phyloP scores from a whole-genome alignment of 2,113 vertebrate genomes.

The Gasterosteus nipponicus region DNA sequence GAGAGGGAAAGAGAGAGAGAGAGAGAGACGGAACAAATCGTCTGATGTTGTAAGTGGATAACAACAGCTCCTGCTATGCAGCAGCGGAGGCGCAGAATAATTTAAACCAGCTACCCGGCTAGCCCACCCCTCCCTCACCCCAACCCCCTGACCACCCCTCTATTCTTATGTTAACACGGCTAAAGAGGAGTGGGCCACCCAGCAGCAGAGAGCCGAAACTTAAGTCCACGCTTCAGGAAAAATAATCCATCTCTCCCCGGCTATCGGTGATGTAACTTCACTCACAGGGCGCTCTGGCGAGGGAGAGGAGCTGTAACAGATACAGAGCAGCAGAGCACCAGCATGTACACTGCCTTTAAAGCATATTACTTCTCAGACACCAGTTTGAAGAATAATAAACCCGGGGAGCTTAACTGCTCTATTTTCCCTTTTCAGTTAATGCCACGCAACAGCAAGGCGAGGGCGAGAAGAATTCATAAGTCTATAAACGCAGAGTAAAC shows the following conservation, averaged over 20 bases:
- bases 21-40: conserved; percentile 68
- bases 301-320: conserved; percentile 51
- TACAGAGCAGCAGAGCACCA: conserved; percentile 41
- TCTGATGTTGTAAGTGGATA: conserved; percentile 82
- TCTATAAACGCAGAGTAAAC: conserved; percentile 85
- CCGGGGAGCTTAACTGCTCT: conserved; percentile 74
- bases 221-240: conserved; percentile 78
- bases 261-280: conserved; percentile 68
- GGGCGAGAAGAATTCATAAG: conserved; percentile 76
- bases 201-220: conserved; percentile 78
- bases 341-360: conserved; percentile 74
- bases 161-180: conserved; percentile 86
- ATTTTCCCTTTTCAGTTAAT: conserved; percentile 73
- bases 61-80: conserved; percentile 81
- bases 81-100: conserved; percentile 76
- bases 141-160: conserved; percentile 59
- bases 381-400: conserved; percentile 85
- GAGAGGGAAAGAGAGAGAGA: conserved; percentile 52
- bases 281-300: conserved; percentile 47
- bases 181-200: conserved; percentile 82
- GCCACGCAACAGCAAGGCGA: conserved; percentile 70
- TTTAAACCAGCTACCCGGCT: conserved; percentile 80
- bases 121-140: conserved; percentile 36
- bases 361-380: conserved; percentile 81
- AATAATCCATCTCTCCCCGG: conserved; percentile 75